A percentile compares a stretch with the other conserved stretches of the same genome.
Conservation (phyloP, 1,140 invertebrate species). For the Ectropis grisescens region DNA sequence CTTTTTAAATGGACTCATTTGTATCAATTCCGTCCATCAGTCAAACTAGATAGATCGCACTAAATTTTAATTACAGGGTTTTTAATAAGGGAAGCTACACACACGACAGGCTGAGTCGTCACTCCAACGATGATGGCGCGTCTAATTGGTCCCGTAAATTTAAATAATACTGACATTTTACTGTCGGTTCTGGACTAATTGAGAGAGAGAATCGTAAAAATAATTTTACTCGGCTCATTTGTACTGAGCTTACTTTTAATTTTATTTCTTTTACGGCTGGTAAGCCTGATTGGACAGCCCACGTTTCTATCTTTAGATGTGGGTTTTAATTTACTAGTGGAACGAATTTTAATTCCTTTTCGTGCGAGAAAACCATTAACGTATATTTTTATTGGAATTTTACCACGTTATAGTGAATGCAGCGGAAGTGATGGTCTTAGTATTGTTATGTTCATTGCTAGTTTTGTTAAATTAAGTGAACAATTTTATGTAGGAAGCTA, state of each 20-base stretch:
- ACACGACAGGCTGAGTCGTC: conserved; percentile 54
- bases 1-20: conserved; percentile 18
- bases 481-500: too few relatives aligned
- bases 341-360: conserved; percentile 21
- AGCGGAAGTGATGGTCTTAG: too few relatives aligned
- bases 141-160: conserved; percentile 67
- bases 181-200: conserved; percentile 56
- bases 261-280: conserved; percentile 50
- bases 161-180: conserved; percentile 65
- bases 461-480: too few relatives aligned
- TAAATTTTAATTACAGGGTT: conserved; percentile 66
- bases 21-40: conserved; percentile 23
- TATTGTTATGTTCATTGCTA: too few relatives aligned
- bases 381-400: conserved; percentile 8
- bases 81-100: conserved; percentile 61
- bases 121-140: conserved; percentile 49
- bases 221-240: conserved; percentile 66
- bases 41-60: conserved; percentile 26
- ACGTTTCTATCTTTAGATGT: conserved; percentile 21
- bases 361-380: conserved; percentile 9
- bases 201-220: conserved; percentile 66
- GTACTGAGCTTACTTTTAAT: conserved; percentile 52
- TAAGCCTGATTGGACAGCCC: conserved; percentile 39
- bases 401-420: conserved; percentile 3
- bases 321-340: conserved; percentile 33